Evolutionary conservation across 2,888 invertebrate species (phyloP), one percentile per base, ranked within the genome.

Genomic region (Eupithecia subumbrata): DNA sequence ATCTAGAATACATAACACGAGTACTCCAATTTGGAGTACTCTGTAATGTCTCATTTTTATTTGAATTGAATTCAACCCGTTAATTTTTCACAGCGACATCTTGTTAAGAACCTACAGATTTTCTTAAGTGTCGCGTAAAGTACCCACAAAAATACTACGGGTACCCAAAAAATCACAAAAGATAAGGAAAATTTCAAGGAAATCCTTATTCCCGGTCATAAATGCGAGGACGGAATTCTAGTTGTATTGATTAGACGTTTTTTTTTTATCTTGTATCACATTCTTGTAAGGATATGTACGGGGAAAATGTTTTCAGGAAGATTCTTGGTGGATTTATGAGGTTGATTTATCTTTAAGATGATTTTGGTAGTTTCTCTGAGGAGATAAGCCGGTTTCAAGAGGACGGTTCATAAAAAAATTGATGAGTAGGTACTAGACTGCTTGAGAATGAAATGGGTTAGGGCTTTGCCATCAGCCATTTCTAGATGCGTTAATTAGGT

Each of bases 221-320:
- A 76, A 74, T 66, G 72, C 74, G 73, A 74, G 72, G 74, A 72
- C 69, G 37, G 71, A 74, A 76, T 74, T 72, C 71, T 74, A 76
- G 74, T 74, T 40, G 45, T 74, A 72, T 76, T 74, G 76, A 72
- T 76, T 72, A 69, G 69, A 76, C 67, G 22, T 63, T 66, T 56
- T 77, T 56, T 77, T 77, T 74, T 77, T 77, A 74, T 74, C 74
- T 74, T 70, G 30, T 72, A 70, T 60, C 69, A 69, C 66, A 37
- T 60, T 25, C 40, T 67, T 37, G 66, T 67, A 40, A 37, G 66
- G 37, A 67, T 40, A 60, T 25, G 66, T 12, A n/a, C 34, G 18
- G 37, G 66, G 18, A 22, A 64, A 64, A 64, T 64, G 67, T 71
- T 72, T 76, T 60, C 40, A 52, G 48, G 48, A 67, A 56, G 12